A percentile compares a stretch with the other conserved stretches of the same genome.
phyloP scores from a whole-genome alignment of 2,113 vertebrate species.

The Axis porcinus region DNA sequence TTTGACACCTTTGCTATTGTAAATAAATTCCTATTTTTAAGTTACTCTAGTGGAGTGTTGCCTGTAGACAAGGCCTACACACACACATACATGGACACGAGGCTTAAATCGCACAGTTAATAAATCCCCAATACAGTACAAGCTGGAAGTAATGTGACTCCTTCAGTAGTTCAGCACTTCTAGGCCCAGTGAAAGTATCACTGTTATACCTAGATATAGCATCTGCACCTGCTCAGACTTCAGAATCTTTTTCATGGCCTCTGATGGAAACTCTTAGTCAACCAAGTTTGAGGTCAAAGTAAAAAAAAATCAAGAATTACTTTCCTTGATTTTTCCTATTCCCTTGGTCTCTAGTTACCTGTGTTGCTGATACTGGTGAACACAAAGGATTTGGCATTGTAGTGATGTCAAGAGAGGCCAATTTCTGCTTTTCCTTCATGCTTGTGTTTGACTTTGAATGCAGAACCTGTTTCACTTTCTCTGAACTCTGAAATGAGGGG shows the following conservation, averaged over 20 bases:
- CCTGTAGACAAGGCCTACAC: conserved; percentile 48
- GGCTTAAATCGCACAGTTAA: neutral
- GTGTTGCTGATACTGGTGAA: neutral
- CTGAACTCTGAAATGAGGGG: conserved; percentile 9
- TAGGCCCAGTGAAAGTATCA: neutral
- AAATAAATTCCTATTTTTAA: conserved; percentile 77
- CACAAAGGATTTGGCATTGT: neutral
- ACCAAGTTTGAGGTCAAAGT: neutral
- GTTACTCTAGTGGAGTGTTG: conserved; percentile 70
- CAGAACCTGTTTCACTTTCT: conserved; percentile 23
- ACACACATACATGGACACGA: neutral
- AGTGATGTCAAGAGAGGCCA: neutral
- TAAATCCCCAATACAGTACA: neutral
- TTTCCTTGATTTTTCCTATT: conserved; percentile 18
- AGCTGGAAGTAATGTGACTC: neutral
- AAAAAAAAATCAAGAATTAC: neutral
- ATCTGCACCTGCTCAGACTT: neutral
- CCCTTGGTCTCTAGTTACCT: neutral
- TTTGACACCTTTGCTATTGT: conserved; percentile 74
- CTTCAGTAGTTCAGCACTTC: neutral
- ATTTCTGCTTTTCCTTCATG: conserved; percentile 14
- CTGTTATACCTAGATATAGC: neutral
- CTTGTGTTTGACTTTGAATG: conserved; percentile 26
- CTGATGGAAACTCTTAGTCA: neutral
- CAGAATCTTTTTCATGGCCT: neutral